These are phyloP conservation scores for Cartodere bifasciata DNA, from an alignment of 2,888 invertebrate genomes.

Conservation along the genomic window DNA sequence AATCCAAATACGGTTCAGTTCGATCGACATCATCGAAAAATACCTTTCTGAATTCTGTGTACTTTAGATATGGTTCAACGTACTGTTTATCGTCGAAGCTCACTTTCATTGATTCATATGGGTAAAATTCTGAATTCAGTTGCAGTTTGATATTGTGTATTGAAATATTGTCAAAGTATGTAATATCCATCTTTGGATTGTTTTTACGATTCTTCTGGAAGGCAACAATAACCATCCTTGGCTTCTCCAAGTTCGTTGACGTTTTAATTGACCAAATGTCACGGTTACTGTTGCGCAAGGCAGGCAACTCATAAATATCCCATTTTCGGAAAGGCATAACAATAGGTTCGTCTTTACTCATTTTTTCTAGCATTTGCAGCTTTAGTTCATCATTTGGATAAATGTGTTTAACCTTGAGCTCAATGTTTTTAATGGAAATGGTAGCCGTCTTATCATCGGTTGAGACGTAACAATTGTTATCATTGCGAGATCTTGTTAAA, in stretches of 20 bases:
- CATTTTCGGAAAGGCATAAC: too few species aligned
- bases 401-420: background rate
- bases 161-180: too few species aligned
- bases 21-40: background rate
- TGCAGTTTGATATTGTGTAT: conserved; percentile 1
- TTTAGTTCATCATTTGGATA: background rate
- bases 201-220: too few species aligned
- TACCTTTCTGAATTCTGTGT: background rate
- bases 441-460: conserved; percentile 2
- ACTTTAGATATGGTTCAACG: background rate
- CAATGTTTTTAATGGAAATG: background rate
- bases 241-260: too few species aligned
- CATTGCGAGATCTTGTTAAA: background rate
- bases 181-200: too few species aligned
- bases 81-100: background rate
- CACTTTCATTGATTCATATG: background rate
- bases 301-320: too few species aligned
- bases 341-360: too few species aligned
- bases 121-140: conserved; percentile 1
- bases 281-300: too few species aligned
- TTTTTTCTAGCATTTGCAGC: too few species aligned
- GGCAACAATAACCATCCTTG: too few species aligned
- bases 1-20: background rate
- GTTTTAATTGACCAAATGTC: too few species aligned
- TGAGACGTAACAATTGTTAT: conserved; percentile 1